Conservation (phyloP, 2,888 invertebrate species). For the Ligdia adustata region DNA sequence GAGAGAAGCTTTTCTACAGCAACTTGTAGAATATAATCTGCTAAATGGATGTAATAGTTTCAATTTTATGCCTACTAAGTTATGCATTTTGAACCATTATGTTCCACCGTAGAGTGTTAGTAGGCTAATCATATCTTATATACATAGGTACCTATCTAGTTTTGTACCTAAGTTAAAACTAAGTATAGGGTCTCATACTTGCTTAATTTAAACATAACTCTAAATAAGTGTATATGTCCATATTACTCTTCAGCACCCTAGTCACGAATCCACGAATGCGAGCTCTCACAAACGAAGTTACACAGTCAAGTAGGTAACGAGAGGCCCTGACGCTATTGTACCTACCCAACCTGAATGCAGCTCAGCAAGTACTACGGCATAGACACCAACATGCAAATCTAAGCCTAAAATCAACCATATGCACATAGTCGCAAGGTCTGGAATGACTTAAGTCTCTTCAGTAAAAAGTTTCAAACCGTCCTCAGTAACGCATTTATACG, state of each 20-base stretch:
- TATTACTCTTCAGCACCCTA: constrained; percentile 35
- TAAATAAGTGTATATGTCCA: constrained; percentile 17
- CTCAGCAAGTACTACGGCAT: constrained; percentile 8
- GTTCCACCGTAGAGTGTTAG: no score
- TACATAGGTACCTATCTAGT: no score
- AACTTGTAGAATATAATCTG: no score
- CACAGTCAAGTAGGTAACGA: constrained; percentile 82
- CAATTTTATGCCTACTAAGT: no score
- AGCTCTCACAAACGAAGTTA: constrained; percentile 79
- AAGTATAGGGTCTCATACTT: no score
- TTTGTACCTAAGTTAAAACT: no score
- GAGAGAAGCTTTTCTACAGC: no score
- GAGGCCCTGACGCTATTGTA: constrained; percentile 70
- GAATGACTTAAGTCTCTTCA: not conserved
- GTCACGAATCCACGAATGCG: constrained; percentile 45
- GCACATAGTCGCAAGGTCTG: constrained; percentile 2
- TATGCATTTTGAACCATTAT: no score
- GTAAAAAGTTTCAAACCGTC: constrained; percentile 27
- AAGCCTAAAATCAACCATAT: constrained; percentile 19
- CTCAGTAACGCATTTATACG: constrained; percentile 68
- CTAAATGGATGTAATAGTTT: no score
- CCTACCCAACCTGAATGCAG: constrained; percentile 40
- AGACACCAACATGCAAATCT: not conserved
- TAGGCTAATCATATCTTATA: no score
- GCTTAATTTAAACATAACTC: no score